Percentiles rank a stretch among this genome's conserved stretches.
phyloP scores from a whole-genome alignment of 2,888 invertebrate genomes.

The Syrista parreyssii region DNA sequence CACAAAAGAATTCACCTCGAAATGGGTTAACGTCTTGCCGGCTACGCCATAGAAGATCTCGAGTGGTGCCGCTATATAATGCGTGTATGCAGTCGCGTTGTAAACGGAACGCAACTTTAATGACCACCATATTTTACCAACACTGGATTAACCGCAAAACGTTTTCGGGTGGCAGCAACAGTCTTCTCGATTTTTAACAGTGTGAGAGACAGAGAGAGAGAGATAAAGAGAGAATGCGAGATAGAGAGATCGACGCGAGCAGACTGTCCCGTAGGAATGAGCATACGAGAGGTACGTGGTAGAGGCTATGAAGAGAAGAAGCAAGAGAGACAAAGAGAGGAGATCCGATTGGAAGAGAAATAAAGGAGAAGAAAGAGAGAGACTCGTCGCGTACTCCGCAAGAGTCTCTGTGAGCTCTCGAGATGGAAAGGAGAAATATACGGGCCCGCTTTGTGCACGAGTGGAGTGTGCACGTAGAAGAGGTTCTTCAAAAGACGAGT shows the following conservation, averaged over 20 bases:
- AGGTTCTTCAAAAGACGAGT: slow-evolving; percentile 51
- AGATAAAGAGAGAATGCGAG: slow-evolving; percentile 24
- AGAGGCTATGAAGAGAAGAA: slow-evolving; percentile 17
- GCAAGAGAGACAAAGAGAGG: neutral
- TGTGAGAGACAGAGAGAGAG: slow-evolving; percentile 11
- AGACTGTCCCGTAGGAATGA: slow-evolving; percentile 9
- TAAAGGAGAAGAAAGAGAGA: slow-evolving; percentile 18
- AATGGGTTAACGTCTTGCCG: slow-evolving; percentile 10
- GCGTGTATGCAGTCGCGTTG: neutral
- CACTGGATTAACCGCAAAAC: slow-evolving; percentile 48
- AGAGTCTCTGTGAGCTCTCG: slow-evolving; percentile 39
- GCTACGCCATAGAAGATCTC: neutral
- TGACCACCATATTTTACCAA: slow-evolving; percentile 60
- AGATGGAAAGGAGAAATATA: slow-evolving; percentile 54
- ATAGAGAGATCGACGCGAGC: slow-evolving; percentile 22
- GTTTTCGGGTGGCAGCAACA: slow-evolving; percentile 14
- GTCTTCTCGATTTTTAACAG: slow-evolving; percentile 14
- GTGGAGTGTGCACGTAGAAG: slow-evolving; percentile 52
- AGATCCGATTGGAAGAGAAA: slow-evolving; percentile 9
- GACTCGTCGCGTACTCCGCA: slow-evolving; percentile 11
- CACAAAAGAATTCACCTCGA: neutral
- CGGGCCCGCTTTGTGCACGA: slow-evolving; percentile 54
- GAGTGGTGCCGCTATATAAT: slow-evolving; percentile 4
- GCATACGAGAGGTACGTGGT: slow-evolving; percentile 41
- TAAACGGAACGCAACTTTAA: slow-evolving; percentile 43